A percentile compares a stretch with the other conserved stretches of the same genome.
phyloP scores from a whole-genome alignment of 1,140 invertebrate species.

The Phocides pigmalion region DNA sequence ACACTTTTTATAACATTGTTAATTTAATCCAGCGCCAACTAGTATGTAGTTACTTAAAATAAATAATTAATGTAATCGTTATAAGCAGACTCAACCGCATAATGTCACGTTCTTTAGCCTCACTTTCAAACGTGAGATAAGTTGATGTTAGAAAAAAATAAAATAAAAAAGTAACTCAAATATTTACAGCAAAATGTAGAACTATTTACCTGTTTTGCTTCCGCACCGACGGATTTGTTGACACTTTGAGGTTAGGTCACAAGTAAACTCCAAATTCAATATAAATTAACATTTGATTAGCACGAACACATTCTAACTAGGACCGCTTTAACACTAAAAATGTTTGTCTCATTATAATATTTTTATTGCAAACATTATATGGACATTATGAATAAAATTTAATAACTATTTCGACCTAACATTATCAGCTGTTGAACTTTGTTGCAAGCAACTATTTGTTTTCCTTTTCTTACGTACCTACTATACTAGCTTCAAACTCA shows the following conservation, averaged over 20 bases:
- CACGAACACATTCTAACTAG: constrained; percentile 14
- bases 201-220: neutral
- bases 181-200: too few relatives aligned
- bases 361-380: constrained; percentile 38
- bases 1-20: neutral
- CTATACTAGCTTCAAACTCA: constrained; percentile 17
- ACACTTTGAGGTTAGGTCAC: constrained; percentile 27
- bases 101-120: constrained; percentile 28
- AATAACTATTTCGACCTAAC: constrained; percentile 45
- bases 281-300: constrained; percentile 3
- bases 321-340: constrained; percentile 23
- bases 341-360: constrained; percentile 34
- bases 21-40: constrained; percentile 6
- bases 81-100: constrained; percentile 17
- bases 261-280: neutral
- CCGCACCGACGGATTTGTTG: constrained; percentile 14
- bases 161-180: too few relatives aligned
- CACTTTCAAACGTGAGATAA: too few relatives aligned
- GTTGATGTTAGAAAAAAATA: too few relatives aligned
- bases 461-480: constrained; percentile 26
- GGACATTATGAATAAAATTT: constrained; percentile 30
- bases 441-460: constrained; percentile 35
- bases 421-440: constrained; percentile 56
- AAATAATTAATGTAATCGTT: constrained; percentile 19
- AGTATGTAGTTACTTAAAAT: too few relatives aligned